These are phyloP conservation scores for Bubo blakistoni DNA, from an alignment of 2,113 vertebrate genomes.

Conservation along the genomic window DNA sequence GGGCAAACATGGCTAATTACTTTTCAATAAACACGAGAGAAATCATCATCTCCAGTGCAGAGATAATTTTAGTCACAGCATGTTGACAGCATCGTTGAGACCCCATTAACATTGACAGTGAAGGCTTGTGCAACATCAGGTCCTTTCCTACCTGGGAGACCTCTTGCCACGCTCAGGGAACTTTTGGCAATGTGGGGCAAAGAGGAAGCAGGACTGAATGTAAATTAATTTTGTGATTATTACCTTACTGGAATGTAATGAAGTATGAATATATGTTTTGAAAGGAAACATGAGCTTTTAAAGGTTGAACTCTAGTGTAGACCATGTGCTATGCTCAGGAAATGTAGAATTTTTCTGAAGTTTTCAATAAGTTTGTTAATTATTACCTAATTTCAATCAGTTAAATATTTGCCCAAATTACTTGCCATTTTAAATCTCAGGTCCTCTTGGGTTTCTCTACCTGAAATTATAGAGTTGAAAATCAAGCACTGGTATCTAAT, in stretches of 20 bases:
- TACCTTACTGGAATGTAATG: background rate
- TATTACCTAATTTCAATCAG: background rate
- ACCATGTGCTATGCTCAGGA: background rate
- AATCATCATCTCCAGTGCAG: background rate
- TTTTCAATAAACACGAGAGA: background rate
- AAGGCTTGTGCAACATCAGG: rapidly evolving
- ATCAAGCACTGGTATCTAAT: background rate
- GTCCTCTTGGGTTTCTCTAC: background rate
- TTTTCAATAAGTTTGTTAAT: background rate
- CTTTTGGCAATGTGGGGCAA: background rate
- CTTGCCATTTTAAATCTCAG: background rate
- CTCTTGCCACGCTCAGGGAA: rapidly evolving
- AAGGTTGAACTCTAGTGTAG: background rate
- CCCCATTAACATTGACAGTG: background rate
- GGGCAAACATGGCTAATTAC: background rate
- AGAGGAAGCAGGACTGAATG: background rate
- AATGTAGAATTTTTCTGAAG: background rate
- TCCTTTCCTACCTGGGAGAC: background rate
- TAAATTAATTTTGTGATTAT: background rate
- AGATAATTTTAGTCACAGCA: background rate
- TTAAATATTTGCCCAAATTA: background rate
- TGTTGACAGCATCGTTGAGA: background rate
- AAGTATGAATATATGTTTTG: background rate
- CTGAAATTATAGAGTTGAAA: background rate
- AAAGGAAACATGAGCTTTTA: background rate